Evolutionary conservation across 1,140 invertebrate genomes (phyloP).

Genomic region (Adelges cooleyi): DNA sequence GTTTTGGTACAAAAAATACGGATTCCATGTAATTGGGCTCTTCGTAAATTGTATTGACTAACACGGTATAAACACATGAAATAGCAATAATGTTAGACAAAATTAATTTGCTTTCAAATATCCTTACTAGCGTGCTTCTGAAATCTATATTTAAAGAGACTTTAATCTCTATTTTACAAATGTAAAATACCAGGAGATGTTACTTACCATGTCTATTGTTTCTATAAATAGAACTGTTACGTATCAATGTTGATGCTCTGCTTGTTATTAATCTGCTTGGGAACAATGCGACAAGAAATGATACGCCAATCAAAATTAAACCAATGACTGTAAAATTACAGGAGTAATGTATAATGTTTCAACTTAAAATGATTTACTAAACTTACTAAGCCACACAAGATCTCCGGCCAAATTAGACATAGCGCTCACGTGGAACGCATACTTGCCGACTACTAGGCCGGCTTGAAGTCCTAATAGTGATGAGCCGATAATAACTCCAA

Average conservation of each 20-base stretch:
- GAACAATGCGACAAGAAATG: conserved; percentile 23
- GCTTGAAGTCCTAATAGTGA: conserved; percentile 19
- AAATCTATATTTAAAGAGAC: not conserved
- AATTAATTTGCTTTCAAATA: conserved; percentile 9
- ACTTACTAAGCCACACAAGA: conserved; percentile 6
- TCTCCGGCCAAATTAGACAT: conserved; percentile 14
- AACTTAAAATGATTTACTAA: not conserved
- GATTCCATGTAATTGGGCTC: conserved; percentile 24
- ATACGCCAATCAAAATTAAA: not conserved
- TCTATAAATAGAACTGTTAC: conserved; percentile 12
- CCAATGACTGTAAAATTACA: conserved; percentile 3
- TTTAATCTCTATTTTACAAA: not conserved
- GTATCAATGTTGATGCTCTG: not conserved
- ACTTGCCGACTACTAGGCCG: conserved; percentile 25
- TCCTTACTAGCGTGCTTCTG: conserved; percentile 5
- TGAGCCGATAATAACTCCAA: conserved; percentile 27
- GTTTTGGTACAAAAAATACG: conserved; percentile 9
- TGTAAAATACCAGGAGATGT: not conserved
- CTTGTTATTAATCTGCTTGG: conserved; percentile 20
- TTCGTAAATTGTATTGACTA: conserved; percentile 14
- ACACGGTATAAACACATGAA: conserved; percentile 8
- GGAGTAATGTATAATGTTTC: too few relatives aligned
- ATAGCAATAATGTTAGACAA: not conserved
- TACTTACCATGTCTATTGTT: conserved; percentile 11
- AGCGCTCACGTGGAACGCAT: not conserved